Base-by-base conservation (phyloP, 2,888 invertebrate genomes). In the Melanophora roralis region DNA sequence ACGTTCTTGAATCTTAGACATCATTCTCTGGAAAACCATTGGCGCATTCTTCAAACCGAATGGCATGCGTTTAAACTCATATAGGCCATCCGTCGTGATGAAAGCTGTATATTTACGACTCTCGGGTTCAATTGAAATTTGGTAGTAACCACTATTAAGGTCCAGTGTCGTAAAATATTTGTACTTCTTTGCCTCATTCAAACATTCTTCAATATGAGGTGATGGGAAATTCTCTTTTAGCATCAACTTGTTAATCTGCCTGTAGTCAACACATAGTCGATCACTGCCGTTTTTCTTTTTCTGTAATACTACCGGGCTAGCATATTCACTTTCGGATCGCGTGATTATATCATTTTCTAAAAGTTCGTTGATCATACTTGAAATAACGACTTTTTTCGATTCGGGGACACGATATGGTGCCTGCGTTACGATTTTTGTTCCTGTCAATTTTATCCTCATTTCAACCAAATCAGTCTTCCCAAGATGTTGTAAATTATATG, bases 71-170 rank as follows among this genome's bases (percentile, higher is more conserved):
- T 34, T 34, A 34, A 34, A 34, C 8, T 34, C 34, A 34, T 6
- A 34, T 4, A 34, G 34, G 4, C 34, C 34, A 34, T 34, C 34
- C 43, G 77, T 55, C 19, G 45, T 38, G 49, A 45, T 14, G 5
- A 40, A 40, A n/a, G 57, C 59, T 40, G 40, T 59, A n/a, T 27
- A 47, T 53, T 72, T 60, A 34, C 34, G 34, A 34, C 5, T 6
- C 8, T 34, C 34, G 34, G 34, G 34, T 6, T 34, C 34, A 34
- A 34, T 34, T 34, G 8, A 34, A 34, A 34, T 8, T 34, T 34
- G 34, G 8, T 34, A 34, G 8, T 34, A 34, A 34, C 34, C 34
- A 8, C 34, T 34, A 8, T 34, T 34, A 6, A 34, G 8, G 8
- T 34, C 34, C 8, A 34, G 34, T 6, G 34, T 34, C 34, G 4